Evolutionary conservation across 2,113 vertebrate species (phyloP).

Genomic region (Tricholaema leucomelas): DNA sequence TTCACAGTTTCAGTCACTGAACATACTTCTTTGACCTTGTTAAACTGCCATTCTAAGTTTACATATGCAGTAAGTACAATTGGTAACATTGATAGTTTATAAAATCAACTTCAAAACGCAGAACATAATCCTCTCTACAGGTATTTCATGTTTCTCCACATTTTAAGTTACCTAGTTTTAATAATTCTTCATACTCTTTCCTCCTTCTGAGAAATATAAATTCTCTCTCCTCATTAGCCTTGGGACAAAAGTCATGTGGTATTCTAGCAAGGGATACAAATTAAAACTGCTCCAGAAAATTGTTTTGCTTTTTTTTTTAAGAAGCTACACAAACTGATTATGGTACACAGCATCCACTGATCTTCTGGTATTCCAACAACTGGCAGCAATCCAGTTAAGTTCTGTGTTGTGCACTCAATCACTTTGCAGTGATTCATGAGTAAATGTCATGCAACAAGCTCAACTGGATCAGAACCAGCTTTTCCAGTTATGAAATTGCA

Average conservation of each 20-base stretch:
- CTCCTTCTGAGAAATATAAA: neutral
- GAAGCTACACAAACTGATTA: neutral
- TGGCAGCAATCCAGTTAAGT: neutral
- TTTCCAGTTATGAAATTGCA: neutral
- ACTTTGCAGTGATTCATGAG: neutral
- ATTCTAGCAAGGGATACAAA: neutral
- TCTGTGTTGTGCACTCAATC: neutral
- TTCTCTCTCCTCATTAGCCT: neutral
- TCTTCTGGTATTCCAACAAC: neutral
- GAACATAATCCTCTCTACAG: neutral
- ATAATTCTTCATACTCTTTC: neutral
- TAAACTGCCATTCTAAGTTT: neutral
- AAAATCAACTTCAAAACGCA: neutral
- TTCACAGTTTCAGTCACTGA: neutral
- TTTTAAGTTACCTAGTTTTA: neutral
- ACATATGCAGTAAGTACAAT: neutral
- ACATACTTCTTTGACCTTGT: neutral
- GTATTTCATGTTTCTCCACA: neutral
- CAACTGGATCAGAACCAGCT: neutral
- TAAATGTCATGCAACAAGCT: neutral
- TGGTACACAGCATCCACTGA: neutral
- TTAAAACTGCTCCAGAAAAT: neutral
- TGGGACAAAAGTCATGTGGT: neutral
- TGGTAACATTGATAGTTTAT: neutral
- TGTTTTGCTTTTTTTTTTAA: neutral